Evolutionary conservation across 2,888 invertebrate species (phyloP), one percentile per base, ranked within the genome.

Genomic region (Hipparchia sbordonii): DNA sequence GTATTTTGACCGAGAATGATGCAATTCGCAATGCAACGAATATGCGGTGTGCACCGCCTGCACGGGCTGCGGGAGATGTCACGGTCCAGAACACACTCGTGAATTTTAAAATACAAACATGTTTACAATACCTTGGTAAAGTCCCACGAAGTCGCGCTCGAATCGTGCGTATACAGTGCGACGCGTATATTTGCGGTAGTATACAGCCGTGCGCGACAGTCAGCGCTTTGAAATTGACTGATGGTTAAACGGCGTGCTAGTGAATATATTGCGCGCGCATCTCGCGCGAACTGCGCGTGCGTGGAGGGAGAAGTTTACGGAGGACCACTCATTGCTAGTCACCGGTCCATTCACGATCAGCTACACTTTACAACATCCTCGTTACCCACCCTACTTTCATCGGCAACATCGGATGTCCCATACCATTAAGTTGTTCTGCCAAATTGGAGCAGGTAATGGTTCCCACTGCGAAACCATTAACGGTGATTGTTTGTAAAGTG

Each of bases 211-310:
- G 84, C 87, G 82, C 81, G 67, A 67, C 74, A 46, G 51, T 68
- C 77, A 77, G 73, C 72, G 77, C 73, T 84, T 85, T 81, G 82
- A 85, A 85, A 91, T 90, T 88, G 91, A 93, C 92, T 93, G 91
- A 82, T 85, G 83, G 79, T 84, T 83, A 84, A 80, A 79, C 85
- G 82, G 79, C 82, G 86, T 79, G 89, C 78, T 80, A 84, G 84
- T 84, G 87, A 84, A 89, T 93, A 84, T 92, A 92, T 39, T 92
- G 91, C 91, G 92, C 90, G 90, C 92, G 92, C 92, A 90, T 87
- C 87, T 84, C 85, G 87, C 6, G 48, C 23, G 51, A 10, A 63
- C 51, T 10, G 87, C 90, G 90, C 86, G 62, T 89, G 90, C 90
- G 91, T 87, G 89, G 88, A 84, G 90, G 89, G 90, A 87, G 88